phyloP scores from a whole-genome alignment of 2,888 invertebrate genomes.

The Rambutsinella grinnellia region DNA sequence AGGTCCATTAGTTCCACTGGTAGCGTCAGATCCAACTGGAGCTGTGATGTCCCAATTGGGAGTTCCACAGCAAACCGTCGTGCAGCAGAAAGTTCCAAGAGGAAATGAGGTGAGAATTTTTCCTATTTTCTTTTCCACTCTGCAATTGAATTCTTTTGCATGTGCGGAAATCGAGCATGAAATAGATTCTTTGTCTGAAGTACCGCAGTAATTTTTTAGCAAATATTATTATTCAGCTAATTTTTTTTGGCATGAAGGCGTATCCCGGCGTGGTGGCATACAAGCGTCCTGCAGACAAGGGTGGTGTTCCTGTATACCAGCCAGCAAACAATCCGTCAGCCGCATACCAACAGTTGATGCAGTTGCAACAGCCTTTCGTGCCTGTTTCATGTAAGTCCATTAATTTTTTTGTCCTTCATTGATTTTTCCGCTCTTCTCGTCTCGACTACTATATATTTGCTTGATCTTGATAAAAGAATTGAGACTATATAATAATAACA shows the following conservation, averaged over 20 bases:
- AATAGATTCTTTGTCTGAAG: too few species aligned
- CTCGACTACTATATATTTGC: too few species aligned
- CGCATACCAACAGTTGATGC: constrained; percentile 95
- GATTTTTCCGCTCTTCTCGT: constrained; percentile 69
- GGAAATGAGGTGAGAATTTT: constrained; percentile 57
- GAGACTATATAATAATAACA: too few species aligned
- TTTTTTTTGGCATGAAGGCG: constrained; percentile 83
- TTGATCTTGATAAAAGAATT: too few species aligned
- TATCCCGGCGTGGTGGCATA: constrained; percentile 96
- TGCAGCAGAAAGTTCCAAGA: constrained; percentile 92
- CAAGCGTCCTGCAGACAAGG: constrained; percentile 96
- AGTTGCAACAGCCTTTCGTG: constrained; percentile 92
- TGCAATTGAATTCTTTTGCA: too few species aligned
- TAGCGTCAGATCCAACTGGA: constrained; percentile 83
- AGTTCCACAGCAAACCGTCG: constrained; percentile 85
- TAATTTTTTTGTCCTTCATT: constrained; percentile 41
- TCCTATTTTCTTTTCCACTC: too few species aligned
- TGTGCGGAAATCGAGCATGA: too few species aligned
- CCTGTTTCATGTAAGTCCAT: constrained; percentile 98
- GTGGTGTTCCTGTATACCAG: constrained; percentile 96
- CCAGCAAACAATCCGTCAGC: constrained; percentile 74
- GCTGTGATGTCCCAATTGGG: constrained; percentile 86
- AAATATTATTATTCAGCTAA: too few species aligned
- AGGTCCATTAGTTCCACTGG: constrained; percentile 89
- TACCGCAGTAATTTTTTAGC: too few species aligned